Conservation (phyloP, 35 echinoderm and acorn worm species). For the Antedon bifida region DNA sequence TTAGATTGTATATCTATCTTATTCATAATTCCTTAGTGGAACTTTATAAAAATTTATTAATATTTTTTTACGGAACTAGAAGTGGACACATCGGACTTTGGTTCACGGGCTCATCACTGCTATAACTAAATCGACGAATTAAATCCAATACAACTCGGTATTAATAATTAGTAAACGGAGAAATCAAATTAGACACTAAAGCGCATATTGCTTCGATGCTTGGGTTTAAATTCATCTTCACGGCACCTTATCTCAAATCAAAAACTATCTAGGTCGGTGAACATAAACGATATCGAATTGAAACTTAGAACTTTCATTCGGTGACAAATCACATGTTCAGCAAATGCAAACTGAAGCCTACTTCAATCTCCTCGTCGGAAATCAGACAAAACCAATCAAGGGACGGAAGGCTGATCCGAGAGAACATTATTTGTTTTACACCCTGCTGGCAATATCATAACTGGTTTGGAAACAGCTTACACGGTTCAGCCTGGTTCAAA, state of each 20-base stretch:
- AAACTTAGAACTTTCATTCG: not conserved
- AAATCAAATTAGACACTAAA: no score
- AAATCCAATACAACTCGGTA: no score
- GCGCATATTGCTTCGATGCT: no score
- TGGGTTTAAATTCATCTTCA: not conserved
- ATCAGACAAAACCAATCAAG: not conserved
- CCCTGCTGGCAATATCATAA: not conserved
- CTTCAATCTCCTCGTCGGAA: not conserved
- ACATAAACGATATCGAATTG: not conserved
- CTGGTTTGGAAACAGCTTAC: not conserved
- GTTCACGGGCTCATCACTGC: no score
- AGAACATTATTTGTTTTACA: slow-evolving; percentile 2
- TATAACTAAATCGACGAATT: no score
- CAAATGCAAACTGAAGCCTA: not conserved
- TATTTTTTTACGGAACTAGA: no score
- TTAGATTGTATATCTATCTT: no score
- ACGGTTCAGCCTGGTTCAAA: not conserved
- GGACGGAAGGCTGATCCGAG: not conserved
- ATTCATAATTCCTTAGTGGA: no score
- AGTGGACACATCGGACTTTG: no score
- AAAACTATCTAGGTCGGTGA: not conserved
- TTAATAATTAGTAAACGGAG: no score
- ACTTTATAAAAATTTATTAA: no score
- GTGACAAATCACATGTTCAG: not conserved
- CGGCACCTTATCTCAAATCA: not conserved